phyloP scores from a whole-genome alignment of 2,888 invertebrate species.

The Steinernema hermaphroditum region DNA sequence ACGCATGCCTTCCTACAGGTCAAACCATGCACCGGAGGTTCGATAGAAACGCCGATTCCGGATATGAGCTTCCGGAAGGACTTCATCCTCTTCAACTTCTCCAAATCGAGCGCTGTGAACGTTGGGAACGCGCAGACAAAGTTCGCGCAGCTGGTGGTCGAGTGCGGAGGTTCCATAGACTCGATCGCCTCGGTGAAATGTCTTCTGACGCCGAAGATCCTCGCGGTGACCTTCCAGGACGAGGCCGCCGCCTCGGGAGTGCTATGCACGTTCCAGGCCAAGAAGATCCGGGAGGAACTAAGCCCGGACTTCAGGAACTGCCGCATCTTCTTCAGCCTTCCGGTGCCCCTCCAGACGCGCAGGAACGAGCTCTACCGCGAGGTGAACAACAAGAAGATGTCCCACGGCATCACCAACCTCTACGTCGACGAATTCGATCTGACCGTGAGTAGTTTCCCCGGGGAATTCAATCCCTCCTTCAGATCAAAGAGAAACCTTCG shows the following conservation, averaged over 20 bases:
- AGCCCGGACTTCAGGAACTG: neutral
- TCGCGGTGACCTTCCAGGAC: neutral
- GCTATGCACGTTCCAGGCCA: neutral
- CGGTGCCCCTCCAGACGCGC: neutral
- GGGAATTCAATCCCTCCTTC: neutral
- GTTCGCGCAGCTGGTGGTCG: neutral
- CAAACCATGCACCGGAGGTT: too few relatives aligned
- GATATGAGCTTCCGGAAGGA: neutral
- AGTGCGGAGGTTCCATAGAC: neutral
- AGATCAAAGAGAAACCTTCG: neutral
- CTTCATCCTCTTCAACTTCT: neutral
- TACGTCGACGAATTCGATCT: slow-evolving; percentile 17
- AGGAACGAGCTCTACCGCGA: neutral
- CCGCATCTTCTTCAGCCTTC: neutral
- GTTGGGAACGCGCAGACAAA: neutral
- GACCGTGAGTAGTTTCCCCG: neutral
- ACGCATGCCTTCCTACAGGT: too few relatives aligned
- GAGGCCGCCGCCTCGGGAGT: neutral
- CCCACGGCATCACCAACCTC: neutral
- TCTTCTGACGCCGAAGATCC: neutral
- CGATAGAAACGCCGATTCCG: too few relatives aligned
- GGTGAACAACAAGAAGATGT: slow-evolving; percentile 25
- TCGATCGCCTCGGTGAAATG: neutral
- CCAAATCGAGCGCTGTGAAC: neutral
- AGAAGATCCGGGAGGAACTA: neutral